Percentiles rank a stretch among this genome's conserved stretches.
phyloP scores from a whole-genome alignment of 2,888 invertebrate species.

The Sminthurinus aureus region DNA sequence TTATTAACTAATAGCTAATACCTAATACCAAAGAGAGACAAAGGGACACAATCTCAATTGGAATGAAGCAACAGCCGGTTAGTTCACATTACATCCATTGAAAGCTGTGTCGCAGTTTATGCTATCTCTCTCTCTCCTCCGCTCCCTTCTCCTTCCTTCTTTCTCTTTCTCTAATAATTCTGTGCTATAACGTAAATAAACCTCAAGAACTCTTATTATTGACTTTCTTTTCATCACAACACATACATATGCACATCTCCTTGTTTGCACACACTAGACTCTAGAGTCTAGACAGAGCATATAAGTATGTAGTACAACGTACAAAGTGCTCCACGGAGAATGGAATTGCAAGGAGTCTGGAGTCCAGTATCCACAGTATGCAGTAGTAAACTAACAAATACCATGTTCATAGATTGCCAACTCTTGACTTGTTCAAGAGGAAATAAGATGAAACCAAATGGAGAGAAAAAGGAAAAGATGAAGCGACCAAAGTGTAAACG shows the following conservation, averaged over 20 bases:
- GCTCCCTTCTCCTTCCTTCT: too few relatives aligned
- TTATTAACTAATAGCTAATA: neutral
- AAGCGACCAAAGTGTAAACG: too few relatives aligned
- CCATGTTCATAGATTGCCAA: neutral
- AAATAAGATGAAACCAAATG: too few relatives aligned
- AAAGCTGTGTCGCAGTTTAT: neutral
- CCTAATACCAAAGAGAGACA: neutral
- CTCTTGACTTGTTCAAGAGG: too few relatives aligned
- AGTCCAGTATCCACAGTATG: neutral
- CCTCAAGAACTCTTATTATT: neutral
- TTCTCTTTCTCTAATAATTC: too few relatives aligned
- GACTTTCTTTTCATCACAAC: neutral
- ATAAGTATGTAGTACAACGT: too few relatives aligned
- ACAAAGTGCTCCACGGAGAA: too few relatives aligned
- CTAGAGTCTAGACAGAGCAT: too few relatives aligned
- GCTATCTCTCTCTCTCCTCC: neutral
- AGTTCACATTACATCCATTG: conserved; percentile 13
- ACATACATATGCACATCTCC: neutral
- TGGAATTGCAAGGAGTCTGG: too few relatives aligned
- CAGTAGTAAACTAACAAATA: conserved; percentile 2
- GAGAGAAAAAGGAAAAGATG: too few relatives aligned
- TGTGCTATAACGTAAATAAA: too few relatives aligned
- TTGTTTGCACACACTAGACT: neutral
- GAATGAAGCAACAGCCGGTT: conserved; percentile 8
- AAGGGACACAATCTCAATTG: neutral